Base-by-base conservation (phyloP, 2,113 vertebrate species). In the Erythrolamprus reginae region DNA sequence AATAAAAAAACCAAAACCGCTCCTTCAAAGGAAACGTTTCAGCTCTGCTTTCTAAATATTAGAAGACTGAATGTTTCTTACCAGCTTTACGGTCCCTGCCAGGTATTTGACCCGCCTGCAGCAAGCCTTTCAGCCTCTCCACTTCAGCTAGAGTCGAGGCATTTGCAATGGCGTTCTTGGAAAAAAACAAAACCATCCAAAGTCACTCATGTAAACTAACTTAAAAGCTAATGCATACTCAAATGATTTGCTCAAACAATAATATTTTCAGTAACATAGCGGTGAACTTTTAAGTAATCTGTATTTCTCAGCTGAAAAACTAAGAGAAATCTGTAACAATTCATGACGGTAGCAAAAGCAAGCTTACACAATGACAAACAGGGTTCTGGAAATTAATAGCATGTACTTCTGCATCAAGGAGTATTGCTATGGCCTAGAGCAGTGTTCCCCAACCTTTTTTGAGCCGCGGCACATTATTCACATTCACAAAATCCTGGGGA, bases 71-170 rank as follows among this genome's bases (percentile, higher is more conserved):
- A 4, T 0, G 3, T 19, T 45, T 33, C 23, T 94, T 51, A 99
- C 99, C 99, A 97, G 97, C 88, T 97, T 97, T 96, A 28, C 96
- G 95, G 7, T 99, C 98, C 87, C 98, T 96, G 86, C 99, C 99
- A 0, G 99, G 99, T 84, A 99, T 99, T 96, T 99, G 98, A 0
- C 99, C 99, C 0, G 99, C 97, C 96, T 99, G 99, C 47, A 99
- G 96, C 94, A 99, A 95, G 1, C 98, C 98, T 28, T 98, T 99
- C 90, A 99, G 96, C 91, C 98, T 94, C 93, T 99, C 99, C 94
- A 99, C 99, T 94, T 99, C 98, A 0, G 98, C 99, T 96, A 99
- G 82, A 0, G 99, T 99, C 0, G 98, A 98, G 0, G 99, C 99
- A 1, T 98, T 99, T 0, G 98, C 98, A 24, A 99, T 99, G 24